Base-by-base conservation (phyloP, 2,888 invertebrate species). In the Drosophila anomalata region DNA sequence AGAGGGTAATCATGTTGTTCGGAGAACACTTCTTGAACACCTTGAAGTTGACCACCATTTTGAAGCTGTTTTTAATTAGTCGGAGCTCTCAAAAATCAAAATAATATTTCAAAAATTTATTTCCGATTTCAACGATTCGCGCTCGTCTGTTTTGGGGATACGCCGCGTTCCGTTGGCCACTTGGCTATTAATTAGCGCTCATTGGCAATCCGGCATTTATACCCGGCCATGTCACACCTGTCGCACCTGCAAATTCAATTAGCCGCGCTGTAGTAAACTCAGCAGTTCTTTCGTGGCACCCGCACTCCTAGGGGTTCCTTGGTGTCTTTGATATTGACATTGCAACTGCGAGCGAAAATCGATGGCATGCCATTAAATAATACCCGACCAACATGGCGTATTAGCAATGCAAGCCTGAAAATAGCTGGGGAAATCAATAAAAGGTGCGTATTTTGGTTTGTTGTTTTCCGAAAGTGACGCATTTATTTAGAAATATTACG, bases 11-110 rank as follows among this genome's bases (percentile, higher is more conserved):
- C 93, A 97, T 97, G 76, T 96, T 96, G 92, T 97, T 97, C 51
- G 97, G 97, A 44, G 97, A 95, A 89, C 95, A 95, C 93, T 97
- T 97, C 92, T 97, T 97, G 92, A 95, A 97, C 90, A 97, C 97
- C 92, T 96, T 96, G 91, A 97, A 97, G 91, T 96, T 97, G 89
- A 95, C 95, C 90, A 97, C 97, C 97, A 97, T 97, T 71, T 87
- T 90, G 83, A 73, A 31, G 47, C 39, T 22, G 33, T 54, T 73
- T 44, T 2, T 36, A 26, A 44, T 24, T 20, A 46, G 42, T 44
- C 44, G 26, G 52, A 50, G 36, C 11, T 11, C 7, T 48, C 1
- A 17, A 50, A 50, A 26, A 39, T 24, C 17, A 33, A 12, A 17
- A 24, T 58, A 33, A 39, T 7, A 11, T 17, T 14, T 39, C 22